A percentile compares a stretch with the other conserved stretches of the same genome.
phyloP scores from a whole-genome alignment of 2,888 invertebrate species.

The Idaea biselata region DNA sequence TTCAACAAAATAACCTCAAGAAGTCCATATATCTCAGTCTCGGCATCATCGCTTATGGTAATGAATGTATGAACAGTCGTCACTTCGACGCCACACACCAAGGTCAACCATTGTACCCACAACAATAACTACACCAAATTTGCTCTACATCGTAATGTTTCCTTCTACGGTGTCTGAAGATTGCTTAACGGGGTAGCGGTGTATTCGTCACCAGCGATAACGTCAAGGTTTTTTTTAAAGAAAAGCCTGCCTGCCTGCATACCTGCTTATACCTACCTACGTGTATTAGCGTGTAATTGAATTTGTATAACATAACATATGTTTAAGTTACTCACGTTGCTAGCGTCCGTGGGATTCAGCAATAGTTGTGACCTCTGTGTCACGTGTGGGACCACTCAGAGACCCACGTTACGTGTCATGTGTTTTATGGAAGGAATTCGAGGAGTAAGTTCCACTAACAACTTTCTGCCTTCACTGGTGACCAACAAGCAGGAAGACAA shows the following conservation, averaged over 20 bases:
- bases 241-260: background rate
- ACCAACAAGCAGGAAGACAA: too few species aligned
- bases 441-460: too few species aligned
- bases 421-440: too few species aligned
- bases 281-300: conserved; percentile 11
- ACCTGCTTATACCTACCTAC: background rate
- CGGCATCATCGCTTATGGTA: conserved; percentile 54
- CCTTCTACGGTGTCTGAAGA: conserved; percentile 29
- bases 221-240: conserved; percentile 11
- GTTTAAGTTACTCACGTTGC: background rate
- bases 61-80: conserved; percentile 61
- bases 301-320: conserved; percentile 11
- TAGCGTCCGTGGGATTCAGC: background rate
- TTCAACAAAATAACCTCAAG: conserved; percentile 17
- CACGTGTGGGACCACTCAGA: too few species aligned
- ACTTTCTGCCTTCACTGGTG: too few species aligned
- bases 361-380: background rate
- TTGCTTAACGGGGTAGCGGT: conserved; percentile 33
- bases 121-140: conserved; percentile 34
- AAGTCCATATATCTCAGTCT: conserved; percentile 46
- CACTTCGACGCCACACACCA: conserved; percentile 49
- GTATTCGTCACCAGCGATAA: conserved; percentile 21
- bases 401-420: too few species aligned
- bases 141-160: conserved; percentile 35
- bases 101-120: conserved; percentile 51